These are phyloP conservation scores for Lithophane ornitopus DNA, from an alignment of 2,888 invertebrate species.

Conservation along the genomic window DNA sequence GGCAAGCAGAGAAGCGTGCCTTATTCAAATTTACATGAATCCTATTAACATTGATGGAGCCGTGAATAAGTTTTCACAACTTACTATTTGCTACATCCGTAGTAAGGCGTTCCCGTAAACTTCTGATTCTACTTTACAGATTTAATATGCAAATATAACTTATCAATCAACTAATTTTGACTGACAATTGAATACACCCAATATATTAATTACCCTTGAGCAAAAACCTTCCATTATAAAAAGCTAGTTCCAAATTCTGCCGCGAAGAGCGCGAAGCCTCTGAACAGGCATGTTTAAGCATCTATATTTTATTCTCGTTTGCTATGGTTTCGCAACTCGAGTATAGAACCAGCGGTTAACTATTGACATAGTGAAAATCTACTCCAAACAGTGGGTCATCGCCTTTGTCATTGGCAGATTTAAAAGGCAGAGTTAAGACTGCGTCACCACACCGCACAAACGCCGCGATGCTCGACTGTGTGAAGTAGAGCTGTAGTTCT, in stretches of 20 bases:
- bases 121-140: constrained; percentile 30
- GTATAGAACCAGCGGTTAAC: neutral
- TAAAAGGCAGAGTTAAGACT: neutral
- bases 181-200: constrained; percentile 27
- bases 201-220: constrained; percentile 39
- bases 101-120: constrained; percentile 20
- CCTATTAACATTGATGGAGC: neutral
- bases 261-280: neutral
- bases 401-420: constrained; percentile 9
- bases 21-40: constrained; percentile 19
- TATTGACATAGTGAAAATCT: constrained; percentile 10
- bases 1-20: constrained; percentile 36
- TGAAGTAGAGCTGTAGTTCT: constrained; percentile 38
- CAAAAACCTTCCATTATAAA: constrained; percentile 20
- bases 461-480: constrained; percentile 8
- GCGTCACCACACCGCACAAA: neutral
- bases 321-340: neutral
- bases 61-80: constrained; percentile 8
- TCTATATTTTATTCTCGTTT: constrained; percentile 3
- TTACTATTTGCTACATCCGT: constrained; percentile 14
- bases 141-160: constrained; percentile 37
- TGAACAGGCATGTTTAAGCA: neutral
- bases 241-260: neutral
- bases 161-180: constrained; percentile 25
- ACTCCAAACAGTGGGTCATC: constrained; percentile 24